A percentile compares a stretch with the other conserved stretches of the same genome.
Evolutionary conservation across 2,113 vertebrate genomes (phyloP).

Genomic region (Erythrolamprus reginae): DNA sequence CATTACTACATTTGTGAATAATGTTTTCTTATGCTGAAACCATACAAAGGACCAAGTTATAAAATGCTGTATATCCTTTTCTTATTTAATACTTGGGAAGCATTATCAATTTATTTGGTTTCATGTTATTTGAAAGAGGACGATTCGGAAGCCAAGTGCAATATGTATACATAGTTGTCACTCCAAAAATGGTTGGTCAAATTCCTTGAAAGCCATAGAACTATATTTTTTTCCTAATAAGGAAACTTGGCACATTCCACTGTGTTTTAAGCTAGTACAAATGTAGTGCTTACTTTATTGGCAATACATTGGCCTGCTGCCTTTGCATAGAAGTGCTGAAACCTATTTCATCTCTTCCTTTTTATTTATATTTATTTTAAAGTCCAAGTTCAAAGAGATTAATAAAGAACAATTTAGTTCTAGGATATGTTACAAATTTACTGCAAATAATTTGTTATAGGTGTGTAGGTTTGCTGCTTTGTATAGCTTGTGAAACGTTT

Average conservation of each 20-base stretch:
- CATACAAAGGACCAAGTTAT: background rate
- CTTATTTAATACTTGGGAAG: background rate
- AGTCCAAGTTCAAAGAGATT: slow-evolving; percentile 16
- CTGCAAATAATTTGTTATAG: slow-evolving; percentile 3
- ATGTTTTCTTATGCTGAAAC: background rate
- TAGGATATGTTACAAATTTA: slow-evolving; percentile 23
- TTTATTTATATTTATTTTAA: background rate
- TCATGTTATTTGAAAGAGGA: background rate
- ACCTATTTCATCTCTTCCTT: slow-evolving; percentile 41
- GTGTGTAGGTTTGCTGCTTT: slow-evolving; percentile 15
- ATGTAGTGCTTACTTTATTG: slow-evolving; percentile 70
- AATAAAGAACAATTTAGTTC: slow-evolving; percentile 1
- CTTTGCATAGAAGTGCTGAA: slow-evolving; percentile 58
- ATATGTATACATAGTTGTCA: slow-evolving; percentile 47
- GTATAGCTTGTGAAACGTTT: background rate
- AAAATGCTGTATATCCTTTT: background rate
- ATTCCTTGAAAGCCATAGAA: slow-evolving; percentile 70
- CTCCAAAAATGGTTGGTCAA: slow-evolving; percentile 74
- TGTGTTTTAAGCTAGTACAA: slow-evolving; percentile 73
- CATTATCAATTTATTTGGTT: slow-evolving; percentile 9
- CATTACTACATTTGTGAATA: background rate
- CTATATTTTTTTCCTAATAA: slow-evolving; percentile 72
- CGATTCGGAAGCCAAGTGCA: slow-evolving; percentile 16
- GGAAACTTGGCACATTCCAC: slow-evolving; percentile 70
- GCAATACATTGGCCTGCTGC: slow-evolving; percentile 71